A percentile compares a stretch with the other conserved stretches of the same genome.
Conservation (phyloP, 1,140 invertebrate species). For the Drosophila neocordata region DNA sequence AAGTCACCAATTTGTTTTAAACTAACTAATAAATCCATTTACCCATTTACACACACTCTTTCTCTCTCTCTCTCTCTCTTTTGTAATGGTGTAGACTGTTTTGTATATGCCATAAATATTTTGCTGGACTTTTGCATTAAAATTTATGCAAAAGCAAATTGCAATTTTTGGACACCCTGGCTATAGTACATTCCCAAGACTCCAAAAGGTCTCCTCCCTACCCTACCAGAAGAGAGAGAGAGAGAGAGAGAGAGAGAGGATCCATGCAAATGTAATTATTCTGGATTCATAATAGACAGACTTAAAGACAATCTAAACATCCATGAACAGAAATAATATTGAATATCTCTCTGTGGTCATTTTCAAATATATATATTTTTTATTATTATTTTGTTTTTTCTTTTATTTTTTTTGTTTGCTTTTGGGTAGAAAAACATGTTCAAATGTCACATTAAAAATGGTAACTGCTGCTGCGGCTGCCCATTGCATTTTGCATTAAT, state of each 20-base stretch:
- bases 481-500: slow-evolving; percentile 43
- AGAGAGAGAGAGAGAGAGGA: too few species aligned
- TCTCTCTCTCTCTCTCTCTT: too few species aligned
- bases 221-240: too few species aligned
- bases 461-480: slow-evolving; percentile 32
- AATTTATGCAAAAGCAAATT: slow-evolving; percentile 65
- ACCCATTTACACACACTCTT: background rate
- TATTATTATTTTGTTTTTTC: background rate
- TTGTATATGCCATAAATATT: slow-evolving; percentile 74
- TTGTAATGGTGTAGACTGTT: slow-evolving; percentile 21
- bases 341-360: slow-evolving; percentile 33
- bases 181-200: too few species aligned
- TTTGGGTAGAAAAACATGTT: slow-evolving; percentile 34
- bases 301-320: slow-evolving; percentile 50
- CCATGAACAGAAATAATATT: slow-evolving; percentile 44
- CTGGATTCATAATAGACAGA: background rate
- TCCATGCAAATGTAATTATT: slow-evolving; percentile 39
- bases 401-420: background rate
- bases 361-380: slow-evolving; percentile 25
- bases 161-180: slow-evolving; percentile 20
- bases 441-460: slow-evolving; percentile 66
- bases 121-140: slow-evolving; percentile 65
- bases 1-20: background rate
- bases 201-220: too few species aligned
- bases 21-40: background rate